These are phyloP conservation scores for Dicyrtoma fusca DNA, from an alignment of 2,888 invertebrate species.

Conservation along the genomic window DNA sequence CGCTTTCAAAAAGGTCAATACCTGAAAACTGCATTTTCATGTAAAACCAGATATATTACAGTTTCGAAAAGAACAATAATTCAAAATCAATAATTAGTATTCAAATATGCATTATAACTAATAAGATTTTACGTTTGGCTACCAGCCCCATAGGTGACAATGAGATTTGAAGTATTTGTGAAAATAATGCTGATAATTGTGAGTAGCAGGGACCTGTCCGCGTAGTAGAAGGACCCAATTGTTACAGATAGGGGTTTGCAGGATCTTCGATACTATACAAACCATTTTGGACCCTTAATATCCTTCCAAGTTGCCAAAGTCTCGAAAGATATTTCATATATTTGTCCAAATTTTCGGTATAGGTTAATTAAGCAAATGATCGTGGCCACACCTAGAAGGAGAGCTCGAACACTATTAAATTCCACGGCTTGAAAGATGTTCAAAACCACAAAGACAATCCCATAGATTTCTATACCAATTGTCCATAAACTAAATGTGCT, in stretches of 20 bases:
- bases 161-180: background rate
- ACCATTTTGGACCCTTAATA: background rate
- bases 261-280: background rate
- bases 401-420: background rate
- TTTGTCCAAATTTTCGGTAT: background rate
- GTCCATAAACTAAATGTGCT: background rate
- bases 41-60: too few relatives aligned
- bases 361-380: too few relatives aligned
- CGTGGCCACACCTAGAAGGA: background rate
- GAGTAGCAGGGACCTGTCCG: background rate
- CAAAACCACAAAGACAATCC: background rate
- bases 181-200: background rate
- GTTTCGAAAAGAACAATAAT: too few relatives aligned
- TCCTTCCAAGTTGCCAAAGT: background rate
- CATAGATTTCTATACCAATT: background rate
- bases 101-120: too few relatives aligned
- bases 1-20: too few relatives aligned
- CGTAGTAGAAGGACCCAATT: conserved; percentile 5
- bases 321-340: background rate
- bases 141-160: background rate
- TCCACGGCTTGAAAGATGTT: background rate
- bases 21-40: too few relatives aligned
- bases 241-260: background rate
- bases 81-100: too few relatives aligned
- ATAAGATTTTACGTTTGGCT: background rate